Evolutionary conservation across 2,113 vertebrate species (phyloP).

Genomic region (Panurus biarmicus): DNA sequence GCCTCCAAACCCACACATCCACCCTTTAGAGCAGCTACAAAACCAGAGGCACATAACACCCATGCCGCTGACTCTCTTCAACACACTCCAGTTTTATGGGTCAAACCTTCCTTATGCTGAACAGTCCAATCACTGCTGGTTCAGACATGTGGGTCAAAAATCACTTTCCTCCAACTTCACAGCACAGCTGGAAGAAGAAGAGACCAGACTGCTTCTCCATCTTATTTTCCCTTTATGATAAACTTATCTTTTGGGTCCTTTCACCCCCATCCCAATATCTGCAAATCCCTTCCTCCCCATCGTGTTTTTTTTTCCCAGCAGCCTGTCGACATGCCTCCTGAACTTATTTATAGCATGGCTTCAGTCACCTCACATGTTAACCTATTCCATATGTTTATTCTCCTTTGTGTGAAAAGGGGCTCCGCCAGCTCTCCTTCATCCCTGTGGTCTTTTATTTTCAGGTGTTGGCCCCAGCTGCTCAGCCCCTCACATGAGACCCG

Average conservation of each 20-base stretch:
- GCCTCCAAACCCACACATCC: neutral
- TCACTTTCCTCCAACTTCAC: neutral
- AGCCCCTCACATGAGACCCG: neutral
- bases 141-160: neutral
- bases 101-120: neutral
- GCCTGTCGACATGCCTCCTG: neutral
- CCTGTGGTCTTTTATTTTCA: neutral
- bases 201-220: neutral
- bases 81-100: neutral
- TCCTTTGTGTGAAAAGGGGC: neutral
- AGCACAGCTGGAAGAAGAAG: neutral
- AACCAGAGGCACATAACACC: neutral
- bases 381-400: conserved; percentile 35
- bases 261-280: neutral
- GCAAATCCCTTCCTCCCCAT: neutral
- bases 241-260: neutral
- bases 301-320: neutral
- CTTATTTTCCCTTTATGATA: neutral
- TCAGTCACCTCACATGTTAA: conserved; percentile 45
- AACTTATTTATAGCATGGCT: conserved; percentile 7
- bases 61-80: fast-evolving
- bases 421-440: neutral
- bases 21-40: neutral
- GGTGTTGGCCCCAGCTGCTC: neutral
- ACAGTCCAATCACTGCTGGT: neutral